Percentiles rank a stretch among this genome's conserved stretches.
Conservation (phyloP, 1,140 invertebrate species). For the Zaprionus ornatus region DNA sequence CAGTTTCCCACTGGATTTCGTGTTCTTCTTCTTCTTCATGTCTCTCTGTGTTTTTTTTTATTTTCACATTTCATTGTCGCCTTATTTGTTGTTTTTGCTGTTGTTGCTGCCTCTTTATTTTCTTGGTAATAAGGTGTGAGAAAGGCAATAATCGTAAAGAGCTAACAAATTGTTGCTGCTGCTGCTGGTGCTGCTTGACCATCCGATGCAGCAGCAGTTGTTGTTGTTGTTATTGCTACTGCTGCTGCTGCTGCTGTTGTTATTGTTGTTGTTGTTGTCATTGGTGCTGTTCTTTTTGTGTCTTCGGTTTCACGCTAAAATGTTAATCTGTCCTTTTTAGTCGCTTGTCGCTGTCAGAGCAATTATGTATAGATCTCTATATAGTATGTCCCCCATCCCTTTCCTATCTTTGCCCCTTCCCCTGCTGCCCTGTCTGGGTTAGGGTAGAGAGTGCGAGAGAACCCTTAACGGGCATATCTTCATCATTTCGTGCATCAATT, state of each 20-base stretch:
- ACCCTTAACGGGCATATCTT: background rate
- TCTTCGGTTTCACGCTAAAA: constrained; percentile 73
- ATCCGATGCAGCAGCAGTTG: constrained; percentile 22
- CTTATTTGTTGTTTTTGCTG: constrained; percentile 41
- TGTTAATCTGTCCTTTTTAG: constrained; percentile 73
- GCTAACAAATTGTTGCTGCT: constrained; percentile 80
- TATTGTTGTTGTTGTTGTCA: constrained; percentile 4
- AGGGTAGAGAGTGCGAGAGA: background rate
- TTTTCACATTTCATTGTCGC: constrained; percentile 66
- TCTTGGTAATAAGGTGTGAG: constrained; percentile 83
- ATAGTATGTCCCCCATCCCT: background rate
- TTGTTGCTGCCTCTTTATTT: constrained; percentile 72
- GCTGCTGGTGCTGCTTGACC: background rate
- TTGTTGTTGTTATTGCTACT: constrained; percentile 16
- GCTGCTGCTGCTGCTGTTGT: constrained; percentile 13
- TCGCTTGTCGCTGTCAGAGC: constrained; percentile 30
- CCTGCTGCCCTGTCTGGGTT: background rate
- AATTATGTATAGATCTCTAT: constrained; percentile 46
- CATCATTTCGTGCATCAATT: background rate
- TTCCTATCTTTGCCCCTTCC: background rate
- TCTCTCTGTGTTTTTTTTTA: constrained; percentile 38
- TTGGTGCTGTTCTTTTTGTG: constrained; percentile 52
- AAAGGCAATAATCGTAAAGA: constrained; percentile 83
- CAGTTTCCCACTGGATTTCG: background rate
- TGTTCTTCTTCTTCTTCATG: constrained; percentile 36